A percentile compares a stretch with the other conserved stretches of the same genome.
These are phyloP conservation scores for Eubasilissa regina DNA, from an alignment of 1,140 invertebrate genomes.

Conservation along the genomic window DNA sequence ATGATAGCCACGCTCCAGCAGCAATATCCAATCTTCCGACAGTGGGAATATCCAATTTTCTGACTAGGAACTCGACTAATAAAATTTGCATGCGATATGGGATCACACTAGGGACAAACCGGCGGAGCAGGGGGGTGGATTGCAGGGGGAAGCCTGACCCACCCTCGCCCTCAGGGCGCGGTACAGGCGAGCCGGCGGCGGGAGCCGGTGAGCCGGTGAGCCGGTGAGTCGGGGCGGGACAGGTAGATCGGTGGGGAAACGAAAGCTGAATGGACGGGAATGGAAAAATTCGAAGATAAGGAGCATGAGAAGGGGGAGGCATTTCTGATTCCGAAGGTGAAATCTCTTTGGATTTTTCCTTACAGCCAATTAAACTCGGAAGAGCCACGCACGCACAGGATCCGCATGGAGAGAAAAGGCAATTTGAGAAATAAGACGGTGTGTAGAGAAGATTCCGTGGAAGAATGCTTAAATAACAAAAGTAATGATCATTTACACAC, in stretches of 20 bases:
- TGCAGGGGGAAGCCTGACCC: neutral
- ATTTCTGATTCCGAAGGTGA: neutral
- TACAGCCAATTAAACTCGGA: conserved; percentile 27
- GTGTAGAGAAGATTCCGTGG: neutral
- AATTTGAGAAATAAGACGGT: neutral
- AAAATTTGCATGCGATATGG: conserved; percentile 9
- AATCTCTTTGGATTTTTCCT: neutral
- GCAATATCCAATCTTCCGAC: neutral
- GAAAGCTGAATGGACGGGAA: neutral
- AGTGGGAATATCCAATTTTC: neutral
- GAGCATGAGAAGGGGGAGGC: neutral
- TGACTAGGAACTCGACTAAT: conserved; percentile 1
- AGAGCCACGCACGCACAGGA: neutral
- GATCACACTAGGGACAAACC: neutral
- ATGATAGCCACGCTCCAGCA: neutral
- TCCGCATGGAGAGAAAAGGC: neutral
- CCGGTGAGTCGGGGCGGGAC: neutral
- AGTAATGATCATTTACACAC: no score
- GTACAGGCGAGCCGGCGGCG: neutral
- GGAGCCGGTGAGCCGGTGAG: no score
- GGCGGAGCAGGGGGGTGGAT: neutral
- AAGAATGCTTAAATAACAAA: no score
- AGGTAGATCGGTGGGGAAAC: neutral
- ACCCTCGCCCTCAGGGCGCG: no score
- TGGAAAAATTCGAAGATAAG: neutral